Evolutionary conservation across 2,888 invertebrate species (phyloP), one percentile per base, ranked within the genome.

Genomic region (Heteromurus nitidus): DNA sequence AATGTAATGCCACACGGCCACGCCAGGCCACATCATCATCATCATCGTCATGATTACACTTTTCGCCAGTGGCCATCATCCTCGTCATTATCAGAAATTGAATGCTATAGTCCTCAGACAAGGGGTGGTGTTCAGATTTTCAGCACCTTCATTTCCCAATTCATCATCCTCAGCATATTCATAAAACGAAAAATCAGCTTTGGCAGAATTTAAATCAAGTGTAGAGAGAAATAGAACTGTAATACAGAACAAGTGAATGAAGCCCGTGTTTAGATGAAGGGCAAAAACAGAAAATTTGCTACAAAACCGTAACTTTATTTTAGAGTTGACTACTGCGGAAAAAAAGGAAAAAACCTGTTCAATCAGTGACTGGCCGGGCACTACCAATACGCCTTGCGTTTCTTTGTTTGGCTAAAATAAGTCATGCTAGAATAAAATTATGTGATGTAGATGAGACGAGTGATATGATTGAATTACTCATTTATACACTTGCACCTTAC

Each of bases 61-160:
- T 62, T 30, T 62, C 30, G 62, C 62, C 62, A 31, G 30, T 62
- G 62, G 62, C 62, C 31, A 31, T n/a, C 62, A 62, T 62, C 22
- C 3, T 55, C 31, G 31, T 62, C 7, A 62, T 20, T 1, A 24
- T 55, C 22, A 55, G 55, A 28, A 62, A 62, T 62, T 62, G 62
- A 31, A 31, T 62, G 31, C 31, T 20, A 36, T 22, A 31, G 31
- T 62, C 31, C 28, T 62, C 24, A 62, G 31, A n/a, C n/a, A 22
- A 55, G 62, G 62, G 31, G 62, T 62, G 62, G 62, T 31, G 20
- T 7, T 62, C n/a, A 31, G 18, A 11, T 30, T 62, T 62, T 62
- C 62, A 62, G 62, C 62, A 62, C 62, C 62, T 62, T 28, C 26
- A 28, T 58, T 58, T 28, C 11, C 28, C 18, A 24, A 58, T 58